phyloP scores from a whole-genome alignment of 2,113 vertebrate species.

The Crotalus horridus region DNA sequence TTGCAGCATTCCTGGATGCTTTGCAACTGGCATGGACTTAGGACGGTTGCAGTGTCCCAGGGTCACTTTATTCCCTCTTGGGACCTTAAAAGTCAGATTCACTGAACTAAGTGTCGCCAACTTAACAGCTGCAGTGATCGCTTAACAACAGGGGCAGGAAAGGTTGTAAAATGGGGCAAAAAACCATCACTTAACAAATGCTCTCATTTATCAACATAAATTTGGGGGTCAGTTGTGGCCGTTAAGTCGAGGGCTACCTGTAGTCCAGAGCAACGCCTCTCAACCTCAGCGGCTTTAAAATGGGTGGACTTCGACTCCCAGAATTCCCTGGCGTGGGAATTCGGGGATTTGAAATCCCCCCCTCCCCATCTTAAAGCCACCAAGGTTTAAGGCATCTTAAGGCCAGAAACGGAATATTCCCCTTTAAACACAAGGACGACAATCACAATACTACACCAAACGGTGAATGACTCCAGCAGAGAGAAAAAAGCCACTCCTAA shows the following conservation, averaged over 20 bases:
- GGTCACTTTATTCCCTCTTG: no score
- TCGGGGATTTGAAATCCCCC: neutral
- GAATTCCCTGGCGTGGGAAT: neutral
- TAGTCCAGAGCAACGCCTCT: neutral
- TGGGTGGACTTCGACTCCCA: neutral
- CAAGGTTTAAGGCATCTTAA: neutral
- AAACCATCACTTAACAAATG: neutral
- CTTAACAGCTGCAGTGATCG: neutral
- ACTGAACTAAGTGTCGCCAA: neutral
- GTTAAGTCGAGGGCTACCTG: neutral
- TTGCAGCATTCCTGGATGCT: no score
- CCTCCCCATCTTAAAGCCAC: neutral
- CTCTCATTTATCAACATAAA: neutral
- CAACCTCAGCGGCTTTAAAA: neutral
- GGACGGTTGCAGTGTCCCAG: no score
- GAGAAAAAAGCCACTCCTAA: neutral
- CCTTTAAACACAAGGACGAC: conserved; percentile 19
- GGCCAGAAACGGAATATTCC: conserved; percentile 31
- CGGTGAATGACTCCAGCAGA: conserved; percentile 52
- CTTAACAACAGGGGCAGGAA: neutral
- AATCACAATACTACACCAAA: conserved; percentile 30
- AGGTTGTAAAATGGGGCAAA: neutral
- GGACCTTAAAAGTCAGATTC: neutral
- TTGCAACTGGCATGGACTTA: no score
- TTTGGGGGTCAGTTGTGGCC: neutral